A percentile compares a stretch with the other conserved stretches of the same genome.
phyloP scores from a whole-genome alignment of 2,797 vertebrate genomes.

The Centropyge bicolor region DNA sequence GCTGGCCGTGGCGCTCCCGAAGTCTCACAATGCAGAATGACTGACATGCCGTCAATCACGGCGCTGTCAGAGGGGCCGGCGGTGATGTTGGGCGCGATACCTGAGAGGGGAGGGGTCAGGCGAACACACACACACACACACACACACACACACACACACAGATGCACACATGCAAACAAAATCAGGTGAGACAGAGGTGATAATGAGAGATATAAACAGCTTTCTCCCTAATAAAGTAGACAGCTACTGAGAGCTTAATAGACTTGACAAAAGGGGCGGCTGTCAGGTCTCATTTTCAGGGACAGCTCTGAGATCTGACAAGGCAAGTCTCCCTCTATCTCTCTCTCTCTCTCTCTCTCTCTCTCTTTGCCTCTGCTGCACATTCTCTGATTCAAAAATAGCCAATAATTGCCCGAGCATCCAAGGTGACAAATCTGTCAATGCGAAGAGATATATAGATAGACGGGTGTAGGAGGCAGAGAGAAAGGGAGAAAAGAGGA shows the following conservation, averaged over 20 bases:
- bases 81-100: slow-evolving; percentile 98
- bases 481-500: slow-evolving; percentile 66
- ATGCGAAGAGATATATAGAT: slow-evolving; percentile 67
- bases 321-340: slow-evolving; percentile 51
- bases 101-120: slow-evolving; percentile 75
- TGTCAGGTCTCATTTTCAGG: slow-evolving; percentile 74
- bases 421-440: slow-evolving; percentile 78
- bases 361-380: slow-evolving; percentile 46
- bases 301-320: slow-evolving; percentile 67
- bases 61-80: slow-evolving; percentile 95
- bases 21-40: slow-evolving; percentile 95
- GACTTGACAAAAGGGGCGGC: slow-evolving; percentile 72
- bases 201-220: slow-evolving; percentile 77
- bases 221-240: slow-evolving; percentile 74
- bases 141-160: slow-evolving; percentile 35
- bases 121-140: slow-evolving; percentile 37
- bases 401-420: slow-evolving; percentile 78
- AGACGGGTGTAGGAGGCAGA: slow-evolving; percentile 61
- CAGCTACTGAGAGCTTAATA: slow-evolving; percentile 70
- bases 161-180: slow-evolving; percentile 48
- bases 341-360: slow-evolving; percentile 54
- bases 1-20: slow-evolving; percentile 95
- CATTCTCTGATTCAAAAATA: slow-evolving; percentile 75
- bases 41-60: slow-evolving; percentile 95
- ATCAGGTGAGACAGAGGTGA: slow-evolving; percentile 71